Percentiles rank a stretch among this genome's conserved stretches.
Evolutionary conservation across 2,797 vertebrate genomes (phyloP).

Genomic region (Hoplostethus atlanticus): DNA sequence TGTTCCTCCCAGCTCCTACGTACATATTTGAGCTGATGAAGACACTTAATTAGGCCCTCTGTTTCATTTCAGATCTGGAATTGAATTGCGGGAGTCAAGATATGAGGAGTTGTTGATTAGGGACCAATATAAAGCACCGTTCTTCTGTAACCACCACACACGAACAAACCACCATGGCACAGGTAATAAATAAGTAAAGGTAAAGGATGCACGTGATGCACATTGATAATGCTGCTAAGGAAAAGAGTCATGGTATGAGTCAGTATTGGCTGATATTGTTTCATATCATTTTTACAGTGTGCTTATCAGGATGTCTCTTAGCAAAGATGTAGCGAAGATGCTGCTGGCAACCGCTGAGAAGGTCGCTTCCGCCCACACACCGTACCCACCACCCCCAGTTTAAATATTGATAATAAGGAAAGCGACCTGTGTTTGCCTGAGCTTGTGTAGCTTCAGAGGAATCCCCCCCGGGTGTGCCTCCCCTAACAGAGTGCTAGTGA

Average conservation of each 20-base stretch:
- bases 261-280: conserved; percentile 8
- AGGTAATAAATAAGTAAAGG: background rate
- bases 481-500: conserved; percentile 45
- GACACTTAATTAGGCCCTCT: conserved; percentile 38
- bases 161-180: background rate
- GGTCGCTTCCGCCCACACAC: conserved; percentile 50
- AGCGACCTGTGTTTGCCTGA: conserved; percentile 42
- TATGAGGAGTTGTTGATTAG: background rate
- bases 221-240: background rate
- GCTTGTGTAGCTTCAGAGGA: conserved; percentile 41
- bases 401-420: conserved; percentile 46
- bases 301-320: conserved; percentile 30
- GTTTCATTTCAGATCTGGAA: conserved; percentile 31
- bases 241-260: conserved; percentile 16
- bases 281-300: conserved; percentile 1
- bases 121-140: background rate
- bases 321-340: conserved; percentile 4
- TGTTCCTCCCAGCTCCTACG: background rate
- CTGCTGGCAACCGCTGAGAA: conserved; percentile 52
- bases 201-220: background rate
- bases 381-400: conserved; percentile 40
- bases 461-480: conserved; percentile 42
- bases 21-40: conserved; percentile 6
- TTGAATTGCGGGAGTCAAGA: background rate
- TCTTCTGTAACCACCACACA: background rate